These are phyloP conservation scores for Hydraecia micacea DNA, from an alignment of 2,888 invertebrate genomes.

Conservation along the genomic window DNA sequence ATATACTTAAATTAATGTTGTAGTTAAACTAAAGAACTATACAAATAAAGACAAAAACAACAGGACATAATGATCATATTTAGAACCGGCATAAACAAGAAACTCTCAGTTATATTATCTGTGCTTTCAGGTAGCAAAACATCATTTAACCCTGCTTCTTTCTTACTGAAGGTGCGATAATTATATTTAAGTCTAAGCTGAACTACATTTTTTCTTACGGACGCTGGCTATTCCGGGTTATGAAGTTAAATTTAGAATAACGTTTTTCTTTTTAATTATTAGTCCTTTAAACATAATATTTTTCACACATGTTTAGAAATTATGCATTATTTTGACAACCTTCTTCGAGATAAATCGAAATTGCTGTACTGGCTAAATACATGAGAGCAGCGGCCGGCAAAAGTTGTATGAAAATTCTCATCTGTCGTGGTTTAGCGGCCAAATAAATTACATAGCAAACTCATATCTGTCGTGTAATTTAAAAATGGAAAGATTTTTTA, in stretches of 20 bases:
- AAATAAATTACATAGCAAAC: no score
- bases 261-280: background rate
- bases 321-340: no score
- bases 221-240: background rate
- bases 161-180: background rate
- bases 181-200: conserved; percentile 22
- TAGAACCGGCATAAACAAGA: background rate
- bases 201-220: background rate
- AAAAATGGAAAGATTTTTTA: no score
- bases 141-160: background rate
- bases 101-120: no score
- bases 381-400: no score
- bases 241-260: background rate
- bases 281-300: no score
- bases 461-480: no score
- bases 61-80: background rate
- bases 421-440: no score
- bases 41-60: background rate
- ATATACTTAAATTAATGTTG: background rate
- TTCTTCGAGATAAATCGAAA: no score
- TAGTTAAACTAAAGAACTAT: background rate
- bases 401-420: no score
- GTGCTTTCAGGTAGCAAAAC: background rate
- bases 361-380: no score
- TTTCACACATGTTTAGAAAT: no score